These are phyloP conservation scores for Exocentrus adspersus DNA, from an alignment of 2,888 invertebrate species.

Conservation along the genomic window DNA sequence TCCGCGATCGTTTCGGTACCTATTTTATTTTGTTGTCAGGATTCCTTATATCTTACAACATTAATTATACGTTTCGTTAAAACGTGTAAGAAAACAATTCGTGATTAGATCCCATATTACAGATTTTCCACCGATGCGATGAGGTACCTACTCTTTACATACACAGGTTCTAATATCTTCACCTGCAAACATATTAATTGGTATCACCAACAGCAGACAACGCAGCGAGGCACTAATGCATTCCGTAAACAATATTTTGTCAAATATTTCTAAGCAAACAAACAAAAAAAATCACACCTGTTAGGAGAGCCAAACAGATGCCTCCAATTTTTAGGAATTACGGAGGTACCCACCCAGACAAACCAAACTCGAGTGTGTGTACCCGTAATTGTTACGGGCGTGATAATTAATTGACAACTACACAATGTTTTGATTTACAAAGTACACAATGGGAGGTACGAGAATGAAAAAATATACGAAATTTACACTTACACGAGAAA, in stretches of 20 bases:
- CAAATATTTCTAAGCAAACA: conserved; percentile 20
- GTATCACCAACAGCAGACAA: conserved; percentile 19
- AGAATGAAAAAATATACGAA: not conserved
- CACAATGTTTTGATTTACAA: conserved; percentile 1
- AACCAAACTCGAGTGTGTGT: not conserved
- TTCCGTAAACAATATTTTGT: conserved; percentile 16
- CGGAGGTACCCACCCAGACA: conserved; percentile 9
- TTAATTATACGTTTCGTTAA: not conserved
- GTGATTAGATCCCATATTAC: too few relatives aligned
- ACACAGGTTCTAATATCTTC: conserved; percentile 10
- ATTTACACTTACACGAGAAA: not conserved
- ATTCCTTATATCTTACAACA: not conserved
- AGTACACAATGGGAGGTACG: not conserved
- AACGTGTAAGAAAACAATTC: too few relatives aligned
- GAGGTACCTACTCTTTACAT: too few relatives aligned
- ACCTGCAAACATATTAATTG: conserved; percentile 19
- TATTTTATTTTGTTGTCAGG: not conserved
- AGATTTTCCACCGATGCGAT: too few relatives aligned
- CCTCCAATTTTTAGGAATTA: conserved; percentile 23
- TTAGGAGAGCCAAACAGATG: conserved; percentile 18
- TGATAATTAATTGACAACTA: conserved; percentile 1
- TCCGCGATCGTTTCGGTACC: conserved; percentile 8
- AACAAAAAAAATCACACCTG: conserved; percentile 24
- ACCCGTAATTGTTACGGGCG: not conserved
- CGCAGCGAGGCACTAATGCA: conserved; percentile 9